Evolutionary conservation across 2,888 invertebrate genomes (phyloP), one percentile per base, ranked within the genome.

Genomic region (Aelia acuminata): DNA sequence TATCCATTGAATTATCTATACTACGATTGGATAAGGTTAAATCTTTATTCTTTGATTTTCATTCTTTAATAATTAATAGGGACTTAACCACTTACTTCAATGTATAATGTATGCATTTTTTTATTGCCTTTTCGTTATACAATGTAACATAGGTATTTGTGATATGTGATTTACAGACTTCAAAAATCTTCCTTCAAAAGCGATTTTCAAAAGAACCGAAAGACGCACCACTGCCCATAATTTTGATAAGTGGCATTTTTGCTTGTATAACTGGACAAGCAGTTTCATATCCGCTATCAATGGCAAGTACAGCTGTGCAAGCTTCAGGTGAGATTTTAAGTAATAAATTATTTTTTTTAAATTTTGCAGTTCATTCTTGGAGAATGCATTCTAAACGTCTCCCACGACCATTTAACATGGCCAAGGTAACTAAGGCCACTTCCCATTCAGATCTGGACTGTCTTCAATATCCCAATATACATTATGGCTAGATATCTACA

Each of bases 261-360:
- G 20, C 87, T n/a, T 80, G 87, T 80, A 22, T 87, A 22, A 87
- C 50, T 11, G 87, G 70, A n/a, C 80, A 87, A 26, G 80, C 50
- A 35, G 50, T 87, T 31, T 11, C 87, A 43, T 87, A 49, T 47
- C 87, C 87, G 0, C 35, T 87, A 7, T 87, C 87, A 15, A 80
- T 80, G 80, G 75, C 80, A 22, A 87, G 87, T 39, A 87, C 87
- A 26, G 80, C 49, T 4, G 70, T 87, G 20, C 87, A 87, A 87
- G 87, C 70, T 31, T 39, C 35, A 35, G 80, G 87, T 87, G 22
- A 84, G 87, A 18, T 70, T 57, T 1, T 31, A 18, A 20, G 26
- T 57, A 10, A 26, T 26, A 26, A 57, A 26, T 15, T 53, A 53
- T 8, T 7, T 43, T 43, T 7, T 7, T 43, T 43, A 43, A 43